phyloP scores from a whole-genome alignment of 2,113 vertebrate genomes.

The Limnothrissa miodon region DNA sequence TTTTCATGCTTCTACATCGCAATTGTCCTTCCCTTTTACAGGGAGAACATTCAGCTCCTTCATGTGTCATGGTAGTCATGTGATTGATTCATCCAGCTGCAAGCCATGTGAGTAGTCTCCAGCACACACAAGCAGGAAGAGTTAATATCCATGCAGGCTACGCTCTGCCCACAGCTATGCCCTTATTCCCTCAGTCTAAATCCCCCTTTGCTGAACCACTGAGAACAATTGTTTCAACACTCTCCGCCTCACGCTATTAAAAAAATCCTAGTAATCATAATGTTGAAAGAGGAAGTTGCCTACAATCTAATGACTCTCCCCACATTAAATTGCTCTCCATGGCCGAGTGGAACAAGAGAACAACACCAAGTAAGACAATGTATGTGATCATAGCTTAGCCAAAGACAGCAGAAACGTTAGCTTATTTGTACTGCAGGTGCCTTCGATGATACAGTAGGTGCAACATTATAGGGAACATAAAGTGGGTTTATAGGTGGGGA shows the following conservation, averaged over 20 bases:
- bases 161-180: neutral
- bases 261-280: neutral
- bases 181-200: neutral
- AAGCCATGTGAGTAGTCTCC: neutral
- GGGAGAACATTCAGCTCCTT: neutral
- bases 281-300: neutral
- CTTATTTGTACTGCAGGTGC: neutral
- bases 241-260: neutral
- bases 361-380: neutral
- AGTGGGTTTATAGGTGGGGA: neutral
- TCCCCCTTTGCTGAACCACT: neutral
- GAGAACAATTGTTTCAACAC: neutral
- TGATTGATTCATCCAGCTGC: neutral
- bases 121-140: neutral
- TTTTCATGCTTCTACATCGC: neutral
- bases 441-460: neutral
- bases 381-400: neutral
- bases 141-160: neutral
- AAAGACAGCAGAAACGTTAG: neutral
- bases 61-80: neutral
- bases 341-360: neutral
- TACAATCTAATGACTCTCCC: neutral
- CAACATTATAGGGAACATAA: neutral
- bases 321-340: neutral
- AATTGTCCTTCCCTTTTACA: neutral